A percentile compares a stretch with the other conserved stretches of the same genome.
phyloP scores from a whole-genome alignment of 2,113 vertebrate species.

The Chaetodon trifascialis region DNA sequence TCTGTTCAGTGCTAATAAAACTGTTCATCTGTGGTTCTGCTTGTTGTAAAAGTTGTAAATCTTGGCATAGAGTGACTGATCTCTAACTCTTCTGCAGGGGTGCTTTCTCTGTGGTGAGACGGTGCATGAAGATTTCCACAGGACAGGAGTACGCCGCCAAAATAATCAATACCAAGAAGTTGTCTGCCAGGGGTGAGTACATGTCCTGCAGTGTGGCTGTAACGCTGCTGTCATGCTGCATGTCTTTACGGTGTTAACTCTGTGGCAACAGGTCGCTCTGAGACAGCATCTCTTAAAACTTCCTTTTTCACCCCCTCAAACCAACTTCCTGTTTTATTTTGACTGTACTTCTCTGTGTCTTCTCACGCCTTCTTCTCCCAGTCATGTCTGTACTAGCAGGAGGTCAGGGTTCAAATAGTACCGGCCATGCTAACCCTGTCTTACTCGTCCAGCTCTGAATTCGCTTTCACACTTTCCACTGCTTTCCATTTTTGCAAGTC shows the following conservation, averaged over 20 bases:
- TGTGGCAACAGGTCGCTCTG: neutral
- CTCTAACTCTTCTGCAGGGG: conserved; percentile 84
- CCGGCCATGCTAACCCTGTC: neutral
- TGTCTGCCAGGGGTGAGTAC: conserved; percentile 94
- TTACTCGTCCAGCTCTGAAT: neutral
- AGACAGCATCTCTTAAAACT: neutral
- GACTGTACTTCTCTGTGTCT: neutral
- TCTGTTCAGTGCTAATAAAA: neutral
- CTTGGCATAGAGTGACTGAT: neutral
- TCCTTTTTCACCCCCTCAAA: neutral
- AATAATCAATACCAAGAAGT: conserved; percentile 99
- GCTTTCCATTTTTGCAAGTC: neutral
- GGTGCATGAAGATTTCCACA: conserved; percentile 96
- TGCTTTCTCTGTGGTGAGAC: conserved; percentile 96
- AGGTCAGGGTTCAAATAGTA: neutral
- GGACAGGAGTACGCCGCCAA: conserved; percentile 98
- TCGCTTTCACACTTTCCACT: neutral
- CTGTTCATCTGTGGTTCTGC: neutral
- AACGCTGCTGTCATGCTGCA: neutral
- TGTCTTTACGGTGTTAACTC: too few relatives aligned
- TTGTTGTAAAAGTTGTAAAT: neutral
- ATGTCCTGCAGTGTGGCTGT: neutral
- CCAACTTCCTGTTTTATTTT: conserved; percentile 8
- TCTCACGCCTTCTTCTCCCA: rapidly evolving
- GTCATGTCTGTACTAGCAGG: neutral